Conservation (phyloP, 1,140 invertebrate species). For the Propsilocerus akamusi region DNA sequence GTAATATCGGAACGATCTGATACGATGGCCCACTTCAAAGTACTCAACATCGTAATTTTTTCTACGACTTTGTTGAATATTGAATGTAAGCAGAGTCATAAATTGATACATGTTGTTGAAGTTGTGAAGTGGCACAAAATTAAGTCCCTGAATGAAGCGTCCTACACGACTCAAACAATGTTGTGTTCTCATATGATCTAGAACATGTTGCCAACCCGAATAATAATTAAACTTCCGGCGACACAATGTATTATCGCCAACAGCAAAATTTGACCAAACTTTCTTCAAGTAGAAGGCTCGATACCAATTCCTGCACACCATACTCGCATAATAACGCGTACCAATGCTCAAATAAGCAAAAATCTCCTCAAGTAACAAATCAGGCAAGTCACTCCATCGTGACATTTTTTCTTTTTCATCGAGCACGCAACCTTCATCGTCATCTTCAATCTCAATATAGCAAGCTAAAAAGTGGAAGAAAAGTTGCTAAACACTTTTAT, state of each 20-base stretch:
- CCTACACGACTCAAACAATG: slow-evolving; percentile 53
- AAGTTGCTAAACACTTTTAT: no score
- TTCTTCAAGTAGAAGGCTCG: slow-evolving; percentile 50
- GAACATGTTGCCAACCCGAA: slow-evolving; percentile 59
- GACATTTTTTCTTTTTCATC: slow-evolving; percentile 26
- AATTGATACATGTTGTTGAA: slow-evolving; percentile 74
- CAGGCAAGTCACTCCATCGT: slow-evolving; percentile 49
- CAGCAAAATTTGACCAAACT: slow-evolving; percentile 52
- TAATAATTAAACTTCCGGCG: slow-evolving; percentile 63
- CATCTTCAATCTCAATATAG: slow-evolving; percentile 35
- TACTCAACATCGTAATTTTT: slow-evolving; percentile 17
- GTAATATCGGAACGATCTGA: slow-evolving; percentile 47
- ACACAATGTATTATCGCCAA: slow-evolving; percentile 54
- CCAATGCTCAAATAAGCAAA: slow-evolving; percentile 48
- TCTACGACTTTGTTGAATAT: slow-evolving; percentile 10
- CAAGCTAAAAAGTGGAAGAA: slow-evolving; percentile 26
- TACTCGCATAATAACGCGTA: slow-evolving; percentile 57
- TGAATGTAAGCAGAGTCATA: slow-evolving; percentile 39
- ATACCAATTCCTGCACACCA: slow-evolving; percentile 37
- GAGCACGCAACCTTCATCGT: slow-evolving; percentile 24
- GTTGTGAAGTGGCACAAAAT: slow-evolving; percentile 56
- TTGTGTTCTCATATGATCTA: slow-evolving; percentile 57
- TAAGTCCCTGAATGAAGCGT: slow-evolving; percentile 39
- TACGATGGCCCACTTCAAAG: slow-evolving; percentile 31
- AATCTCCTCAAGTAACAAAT: slow-evolving; percentile 58